Percentiles rank a stretch among this genome's conserved stretches.
Conservation (phyloP, 2,888 invertebrate genomes). For the Xestobium rufovillosum region DNA sequence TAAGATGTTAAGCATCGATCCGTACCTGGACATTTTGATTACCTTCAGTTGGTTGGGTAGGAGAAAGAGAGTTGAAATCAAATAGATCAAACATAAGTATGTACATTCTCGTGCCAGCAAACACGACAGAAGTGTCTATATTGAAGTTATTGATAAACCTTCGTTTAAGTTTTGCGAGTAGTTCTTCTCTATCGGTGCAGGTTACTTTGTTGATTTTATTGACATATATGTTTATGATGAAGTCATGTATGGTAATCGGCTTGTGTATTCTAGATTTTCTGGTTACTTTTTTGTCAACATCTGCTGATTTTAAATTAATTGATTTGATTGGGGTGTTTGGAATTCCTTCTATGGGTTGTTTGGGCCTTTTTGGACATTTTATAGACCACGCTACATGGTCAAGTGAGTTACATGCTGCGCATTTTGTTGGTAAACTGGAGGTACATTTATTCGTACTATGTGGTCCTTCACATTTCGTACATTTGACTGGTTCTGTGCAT, state of each 20-base stretch:
- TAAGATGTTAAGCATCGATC: too few relatives aligned
- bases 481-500: constrained; percentile 7
- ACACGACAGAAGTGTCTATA: constrained; percentile 11
- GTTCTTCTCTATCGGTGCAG: constrained; percentile 13
- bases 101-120: constrained; percentile 11
- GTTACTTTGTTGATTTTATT: constrained; percentile 14
- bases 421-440: constrained; percentile 7
- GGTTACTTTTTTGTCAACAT: constrained; percentile 4
- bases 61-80: too few relatives aligned
- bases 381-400: constrained; percentile 13
- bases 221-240: constrained; percentile 12
- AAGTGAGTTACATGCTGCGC: constrained; percentile 6
- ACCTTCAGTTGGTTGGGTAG: too few relatives aligned
- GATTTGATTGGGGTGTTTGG: constrained; percentile 8
- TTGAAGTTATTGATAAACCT: constrained; percentile 12
- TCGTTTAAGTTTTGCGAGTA: constrained; percentile 12
- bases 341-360: constrained; percentile 12
- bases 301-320: constrained; percentile 7
- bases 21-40: too few relatives aligned
- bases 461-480: constrained; percentile 11
- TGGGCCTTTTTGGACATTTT: too few relatives aligned
- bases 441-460: constrained; percentile 8
- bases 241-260: constrained; percentile 15
- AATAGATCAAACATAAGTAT: constrained; percentile 12
- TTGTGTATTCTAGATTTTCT: constrained; percentile 8